These are phyloP conservation scores for Neoitamus cyanurus DNA, from an alignment of 2,888 invertebrate genomes.

Conservation along the genomic window DNA sequence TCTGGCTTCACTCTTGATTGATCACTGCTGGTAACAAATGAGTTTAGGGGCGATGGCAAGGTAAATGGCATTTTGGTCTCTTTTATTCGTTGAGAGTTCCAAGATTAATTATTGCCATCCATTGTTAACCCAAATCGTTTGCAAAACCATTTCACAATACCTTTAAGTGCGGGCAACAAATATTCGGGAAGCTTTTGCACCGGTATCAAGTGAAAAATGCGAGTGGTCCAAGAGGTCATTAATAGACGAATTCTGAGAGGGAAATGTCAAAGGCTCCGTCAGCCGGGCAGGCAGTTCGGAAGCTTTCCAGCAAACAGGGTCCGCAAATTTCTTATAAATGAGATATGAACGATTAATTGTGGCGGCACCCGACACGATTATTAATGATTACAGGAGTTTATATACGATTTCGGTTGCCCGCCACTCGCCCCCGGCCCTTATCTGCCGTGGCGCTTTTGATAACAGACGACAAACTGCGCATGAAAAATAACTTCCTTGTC, in stretches of 20 bases:
- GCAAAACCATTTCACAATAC: slow-evolving; percentile 46
- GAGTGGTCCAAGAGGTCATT: slow-evolving; percentile 45
- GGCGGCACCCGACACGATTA: slow-evolving; percentile 18
- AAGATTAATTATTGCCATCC: slow-evolving; percentile 48
- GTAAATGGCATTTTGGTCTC: slow-evolving; percentile 47
- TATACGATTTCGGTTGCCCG: background rate
- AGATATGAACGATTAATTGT: slow-evolving; percentile 46
- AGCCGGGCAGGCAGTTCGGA: background rate
- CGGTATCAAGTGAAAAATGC: slow-evolving; percentile 45
- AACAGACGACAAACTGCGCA: background rate
- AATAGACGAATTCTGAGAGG: slow-evolving; percentile 37
- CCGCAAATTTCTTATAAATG: slow-evolving; percentile 30
- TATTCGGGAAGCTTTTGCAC: slow-evolving; percentile 24
- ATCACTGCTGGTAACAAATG: slow-evolving; percentile 44
- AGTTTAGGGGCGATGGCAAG: slow-evolving; percentile 42
- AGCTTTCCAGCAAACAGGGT: slow-evolving; percentile 13
- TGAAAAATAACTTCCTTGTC: background rate
- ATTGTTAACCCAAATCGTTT: slow-evolving; percentile 48
- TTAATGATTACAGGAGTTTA: slow-evolving; percentile 31
- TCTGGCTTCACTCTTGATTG: slow-evolving; percentile 45
- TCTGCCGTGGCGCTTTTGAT: background rate
- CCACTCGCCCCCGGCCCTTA: background rate
- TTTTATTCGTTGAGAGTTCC: slow-evolving; percentile 39
- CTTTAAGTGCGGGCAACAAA: slow-evolving; percentile 25
- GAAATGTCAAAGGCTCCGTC: slow-evolving; percentile 34